Percentiles rank a stretch among this genome's conserved stretches.
phyloP scores from a whole-genome alignment of 2,113 vertebrate species.

The Alectura lathami region DNA sequence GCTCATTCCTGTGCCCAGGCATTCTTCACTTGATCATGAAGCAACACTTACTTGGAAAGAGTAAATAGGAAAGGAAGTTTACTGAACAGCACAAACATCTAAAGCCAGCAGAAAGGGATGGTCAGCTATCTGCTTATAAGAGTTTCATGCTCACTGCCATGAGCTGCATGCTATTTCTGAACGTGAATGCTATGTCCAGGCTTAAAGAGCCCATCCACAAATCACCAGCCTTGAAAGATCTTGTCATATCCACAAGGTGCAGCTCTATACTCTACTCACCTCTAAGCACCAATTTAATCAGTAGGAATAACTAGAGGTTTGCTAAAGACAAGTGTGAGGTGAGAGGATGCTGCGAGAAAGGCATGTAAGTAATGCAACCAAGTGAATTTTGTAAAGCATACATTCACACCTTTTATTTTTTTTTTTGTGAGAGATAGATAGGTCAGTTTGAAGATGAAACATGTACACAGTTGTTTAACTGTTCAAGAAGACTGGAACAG shows the following conservation, averaged over 20 bases:
- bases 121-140: neutral
- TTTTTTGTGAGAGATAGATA: neutral
- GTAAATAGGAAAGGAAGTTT: neutral
- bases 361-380: neutral
- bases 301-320: slow-evolving; percentile 51
- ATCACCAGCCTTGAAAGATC: neutral
- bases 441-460: slow-evolving; percentile 32
- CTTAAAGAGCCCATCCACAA: slow-evolving; percentile 11
- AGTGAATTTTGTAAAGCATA: slow-evolving; percentile 31
- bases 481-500: slow-evolving; percentile 3
- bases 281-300: slow-evolving; percentile 37
- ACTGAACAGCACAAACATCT: neutral
- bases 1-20: neutral
- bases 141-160: neutral
- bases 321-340: slow-evolving; percentile 37
- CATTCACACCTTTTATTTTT: slow-evolving; percentile 35
- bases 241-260: neutral
- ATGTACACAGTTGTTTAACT: neutral
- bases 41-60: neutral
- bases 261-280: neutral
- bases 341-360: slow-evolving; percentile 53
- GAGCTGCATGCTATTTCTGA: neutral
- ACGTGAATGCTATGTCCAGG: neutral
- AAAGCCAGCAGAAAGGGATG: neutral
- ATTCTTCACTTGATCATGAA: neutral